These are phyloP conservation scores for Nothocercus nigrocapillus DNA, from an alignment of 2,113 vertebrate genomes.

Conservation along the genomic window DNA sequence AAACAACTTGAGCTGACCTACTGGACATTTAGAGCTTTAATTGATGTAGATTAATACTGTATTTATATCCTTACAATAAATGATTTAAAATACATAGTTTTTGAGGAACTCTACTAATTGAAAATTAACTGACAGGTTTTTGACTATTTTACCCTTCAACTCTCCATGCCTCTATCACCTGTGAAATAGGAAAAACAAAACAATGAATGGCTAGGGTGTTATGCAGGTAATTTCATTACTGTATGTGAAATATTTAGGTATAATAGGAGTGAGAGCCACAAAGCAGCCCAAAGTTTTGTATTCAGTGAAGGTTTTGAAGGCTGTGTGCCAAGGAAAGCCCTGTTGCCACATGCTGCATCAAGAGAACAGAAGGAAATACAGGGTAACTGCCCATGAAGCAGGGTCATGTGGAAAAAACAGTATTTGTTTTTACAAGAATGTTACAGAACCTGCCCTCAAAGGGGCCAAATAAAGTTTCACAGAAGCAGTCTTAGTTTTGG, in stretches of 20 bases:
- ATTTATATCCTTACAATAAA: neutral
- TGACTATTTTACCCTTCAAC: neutral
- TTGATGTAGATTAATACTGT: neutral
- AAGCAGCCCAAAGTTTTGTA: slow-evolving; percentile 3
- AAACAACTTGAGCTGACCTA: neutral
- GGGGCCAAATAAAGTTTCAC: neutral
- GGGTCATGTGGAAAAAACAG: neutral
- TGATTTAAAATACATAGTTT: neutral
- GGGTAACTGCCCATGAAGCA: neutral
- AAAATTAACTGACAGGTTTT: neutral
- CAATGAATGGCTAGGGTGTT: neutral
- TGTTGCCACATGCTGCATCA: neutral
- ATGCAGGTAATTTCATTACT: neutral
- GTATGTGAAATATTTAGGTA: slow-evolving; percentile 1
- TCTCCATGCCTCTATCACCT: neutral
- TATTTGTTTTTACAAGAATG: slow-evolving; percentile 4
- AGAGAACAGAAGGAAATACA: slow-evolving; percentile 4
- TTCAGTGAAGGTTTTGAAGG: slow-evolving; percentile 14
- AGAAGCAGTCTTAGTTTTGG: neutral
- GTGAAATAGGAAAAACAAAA: neutral
- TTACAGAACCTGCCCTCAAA: neutral
- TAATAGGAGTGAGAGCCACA: neutral
- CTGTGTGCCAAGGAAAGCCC: neutral
- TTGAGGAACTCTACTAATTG: neutral
- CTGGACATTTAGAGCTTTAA: neutral